Conservation (phyloP, 2,797 vertebrate genomes). For the Luscinia luscinia region DNA sequence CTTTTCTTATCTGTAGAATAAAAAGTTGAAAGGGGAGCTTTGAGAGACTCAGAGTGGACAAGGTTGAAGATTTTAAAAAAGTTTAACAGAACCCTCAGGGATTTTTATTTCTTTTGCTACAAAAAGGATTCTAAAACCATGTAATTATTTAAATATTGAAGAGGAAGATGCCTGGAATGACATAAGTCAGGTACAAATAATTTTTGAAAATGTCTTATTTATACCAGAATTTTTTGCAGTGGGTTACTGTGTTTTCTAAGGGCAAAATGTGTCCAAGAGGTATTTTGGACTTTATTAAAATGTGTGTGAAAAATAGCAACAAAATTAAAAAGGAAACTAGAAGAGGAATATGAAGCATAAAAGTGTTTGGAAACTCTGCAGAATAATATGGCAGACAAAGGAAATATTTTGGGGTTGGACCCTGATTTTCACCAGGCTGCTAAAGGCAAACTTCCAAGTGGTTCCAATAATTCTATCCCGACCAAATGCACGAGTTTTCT, state of each 20-base stretch:
- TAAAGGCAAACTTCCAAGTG: neutral
- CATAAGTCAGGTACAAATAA: neutral
- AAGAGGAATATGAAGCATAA: neutral
- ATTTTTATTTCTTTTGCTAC: neutral
- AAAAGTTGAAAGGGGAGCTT: neutral
- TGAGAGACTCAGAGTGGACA: neutral
- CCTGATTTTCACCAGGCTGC: neutral
- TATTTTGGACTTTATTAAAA: neutral
- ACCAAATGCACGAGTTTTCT: neutral
- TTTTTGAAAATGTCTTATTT: neutral
- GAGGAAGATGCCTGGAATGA: neutral
- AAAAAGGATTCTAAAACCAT: neutral
- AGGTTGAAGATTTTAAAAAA: neutral
- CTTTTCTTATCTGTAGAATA: neutral
- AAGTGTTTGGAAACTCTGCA: neutral
- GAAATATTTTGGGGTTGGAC: neutral
- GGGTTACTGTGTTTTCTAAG: neutral
- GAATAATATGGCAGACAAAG: neutral
- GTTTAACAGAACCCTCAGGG: neutral
- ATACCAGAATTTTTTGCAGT: neutral
- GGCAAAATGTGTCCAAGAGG: neutral
- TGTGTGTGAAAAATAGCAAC: rapidly evolving
- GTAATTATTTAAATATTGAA: neutral
- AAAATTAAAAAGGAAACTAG: neutral
- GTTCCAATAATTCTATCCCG: neutral